phyloP scores from a whole-genome alignment of 2,113 vertebrate species.

The Rallus limicola region DNA sequence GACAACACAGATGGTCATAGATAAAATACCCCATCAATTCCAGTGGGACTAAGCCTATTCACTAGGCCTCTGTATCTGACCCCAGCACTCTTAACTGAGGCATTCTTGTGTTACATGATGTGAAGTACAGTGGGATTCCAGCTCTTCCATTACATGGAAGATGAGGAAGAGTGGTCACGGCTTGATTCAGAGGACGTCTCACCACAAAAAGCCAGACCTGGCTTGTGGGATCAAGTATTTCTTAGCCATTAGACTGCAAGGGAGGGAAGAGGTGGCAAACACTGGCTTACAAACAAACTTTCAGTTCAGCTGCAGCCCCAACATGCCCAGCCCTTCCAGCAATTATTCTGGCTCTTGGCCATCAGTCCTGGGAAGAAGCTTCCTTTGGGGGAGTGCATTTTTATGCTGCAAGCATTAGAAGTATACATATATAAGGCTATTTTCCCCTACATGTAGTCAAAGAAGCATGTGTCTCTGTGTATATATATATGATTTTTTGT shows the following conservation, averaged over 20 bases:
- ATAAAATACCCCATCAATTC: not conserved
- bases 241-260: not conserved
- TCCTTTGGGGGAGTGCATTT: slow-evolving; percentile 39
- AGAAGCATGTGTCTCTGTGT: not conserved
- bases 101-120: not conserved
- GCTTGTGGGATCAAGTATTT: not conserved
- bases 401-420: not conserved
- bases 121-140: not conserved
- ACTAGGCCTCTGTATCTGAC: not conserved
- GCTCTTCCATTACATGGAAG: not conserved
- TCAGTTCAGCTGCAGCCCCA: slow-evolving; percentile 47
- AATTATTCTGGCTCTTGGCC: slow-evolving; percentile 47
- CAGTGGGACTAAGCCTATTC: not conserved
- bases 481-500: not conserved
- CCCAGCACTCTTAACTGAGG: not conserved
- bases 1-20: not conserved
- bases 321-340: not conserved
- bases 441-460: not conserved
- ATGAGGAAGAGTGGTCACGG: not conserved
- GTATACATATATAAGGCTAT: not conserved
- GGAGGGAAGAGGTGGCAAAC: not conserved
- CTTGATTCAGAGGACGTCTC: not conserved
- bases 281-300: slow-evolving; percentile 60
- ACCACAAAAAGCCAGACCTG: not conserved
- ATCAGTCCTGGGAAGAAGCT: slow-evolving; percentile 57